Conservation (phyloP, 1,140 invertebrate genomes). For the Monomorium pharaonis region DNA sequence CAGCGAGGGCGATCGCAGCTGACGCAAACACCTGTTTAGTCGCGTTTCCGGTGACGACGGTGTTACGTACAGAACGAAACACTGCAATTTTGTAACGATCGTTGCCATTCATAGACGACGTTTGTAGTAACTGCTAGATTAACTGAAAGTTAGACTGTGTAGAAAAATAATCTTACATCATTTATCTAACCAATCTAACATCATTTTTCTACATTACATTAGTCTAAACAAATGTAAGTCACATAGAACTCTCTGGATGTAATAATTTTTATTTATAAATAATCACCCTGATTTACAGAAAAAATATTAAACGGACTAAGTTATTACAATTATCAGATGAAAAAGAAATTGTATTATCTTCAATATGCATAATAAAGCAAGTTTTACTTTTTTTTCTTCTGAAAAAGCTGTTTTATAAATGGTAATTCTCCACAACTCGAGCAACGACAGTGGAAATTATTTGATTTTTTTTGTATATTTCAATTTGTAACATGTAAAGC, state of each 20-base stretch:
- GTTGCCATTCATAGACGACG: not conserved
- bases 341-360: too few relatives aligned
- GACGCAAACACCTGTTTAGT: conserved; percentile 70
- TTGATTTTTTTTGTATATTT: not conserved
- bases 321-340: not conserved
- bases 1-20: conserved; percentile 55
- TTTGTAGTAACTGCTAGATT: not conserved
- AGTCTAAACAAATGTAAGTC: not conserved
- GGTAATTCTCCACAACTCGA: not conserved
- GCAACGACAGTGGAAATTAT: not conserved
- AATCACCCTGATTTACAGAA: not conserved
- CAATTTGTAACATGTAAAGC: not conserved
- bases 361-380: too few relatives aligned
- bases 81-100: conserved; percentile 29
- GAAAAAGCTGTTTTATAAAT: not conserved
- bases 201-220: not conserved
- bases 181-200: not conserved
- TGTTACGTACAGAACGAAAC: not conserved
- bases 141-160: not conserved
- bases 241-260: not conserved
- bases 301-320: not conserved
- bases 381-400: not conserved
- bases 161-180: not conserved
- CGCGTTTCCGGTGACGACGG: conserved; percentile 61
- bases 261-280: not conserved